Evolutionary conservation across 2,797 vertebrate species (phyloP).

Genomic region (Dendrocincla tyrannina): DNA sequence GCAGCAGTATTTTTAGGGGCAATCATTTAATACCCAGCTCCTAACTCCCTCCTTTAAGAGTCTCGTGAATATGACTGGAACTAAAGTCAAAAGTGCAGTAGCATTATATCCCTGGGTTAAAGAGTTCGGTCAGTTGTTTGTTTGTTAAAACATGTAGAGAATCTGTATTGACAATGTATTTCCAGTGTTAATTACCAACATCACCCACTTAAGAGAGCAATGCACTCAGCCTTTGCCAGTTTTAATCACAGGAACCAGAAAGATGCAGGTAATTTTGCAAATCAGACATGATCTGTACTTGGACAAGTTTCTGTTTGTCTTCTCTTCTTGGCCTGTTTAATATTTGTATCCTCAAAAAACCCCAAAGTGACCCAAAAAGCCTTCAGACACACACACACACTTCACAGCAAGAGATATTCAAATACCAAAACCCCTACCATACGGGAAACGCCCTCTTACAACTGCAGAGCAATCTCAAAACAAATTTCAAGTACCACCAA

Average conservation of each 20-base stretch:
- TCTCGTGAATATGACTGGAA: neutral
- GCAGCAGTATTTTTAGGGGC: neutral
- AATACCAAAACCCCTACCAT: neutral
- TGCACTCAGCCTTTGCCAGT: neutral
- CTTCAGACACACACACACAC: neutral
- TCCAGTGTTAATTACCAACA: conserved; percentile 23
- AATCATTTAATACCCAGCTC: neutral
- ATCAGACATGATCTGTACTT: neutral
- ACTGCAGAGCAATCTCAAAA: neutral
- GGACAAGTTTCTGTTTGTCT: conserved; percentile 3
- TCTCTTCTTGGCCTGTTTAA: neutral
- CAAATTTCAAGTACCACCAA: neutral
- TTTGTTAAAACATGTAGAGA: conserved; percentile 6
- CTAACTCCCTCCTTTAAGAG: neutral
- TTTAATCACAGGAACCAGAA: neutral
- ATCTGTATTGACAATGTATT: neutral
- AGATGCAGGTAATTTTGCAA: neutral
- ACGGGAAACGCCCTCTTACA: neutral
- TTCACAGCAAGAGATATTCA: neutral
- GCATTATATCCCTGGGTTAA: neutral
- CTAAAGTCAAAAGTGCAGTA: neutral
- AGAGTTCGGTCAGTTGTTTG: neutral
- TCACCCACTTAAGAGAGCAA: neutral
- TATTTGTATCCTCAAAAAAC: neutral
- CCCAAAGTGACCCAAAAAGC: neutral